Evolutionary conservation across 2,888 invertebrate genomes (phyloP).

Genomic region (Melipona bicolor): DNA sequence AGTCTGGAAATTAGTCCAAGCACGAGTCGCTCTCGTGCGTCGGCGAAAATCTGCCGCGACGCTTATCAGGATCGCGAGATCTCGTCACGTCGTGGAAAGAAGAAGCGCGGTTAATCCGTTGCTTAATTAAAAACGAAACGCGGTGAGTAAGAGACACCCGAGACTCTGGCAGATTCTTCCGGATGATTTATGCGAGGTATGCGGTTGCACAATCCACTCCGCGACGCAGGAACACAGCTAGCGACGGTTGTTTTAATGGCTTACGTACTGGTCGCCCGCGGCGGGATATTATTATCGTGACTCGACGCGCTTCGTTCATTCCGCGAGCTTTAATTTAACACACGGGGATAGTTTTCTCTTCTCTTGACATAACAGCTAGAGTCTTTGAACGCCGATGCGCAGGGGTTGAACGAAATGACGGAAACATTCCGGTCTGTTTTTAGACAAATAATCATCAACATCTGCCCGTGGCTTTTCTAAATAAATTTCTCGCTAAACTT

Average conservation of each 20-base stretch:
- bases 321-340: not conserved
- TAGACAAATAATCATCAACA: too few relatives aligned
- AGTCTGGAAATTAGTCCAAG: too few relatives aligned
- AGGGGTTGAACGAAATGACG: too few relatives aligned
- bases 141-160: conserved; percentile 10
- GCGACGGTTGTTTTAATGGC: conserved; percentile 5
- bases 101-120: not conserved
- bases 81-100: not conserved
- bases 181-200: conserved; percentile 45
- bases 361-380: not conserved
- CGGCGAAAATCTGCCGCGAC: not conserved
- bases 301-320: not conserved
- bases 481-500: too few relatives aligned
- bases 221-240: conserved; percentile 28
- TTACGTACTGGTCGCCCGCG: not conserved
- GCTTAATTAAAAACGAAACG: conserved; percentile 23
- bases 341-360: not conserved
- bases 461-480: too few relatives aligned
- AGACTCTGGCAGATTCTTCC: conserved; percentile 29
- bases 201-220: conserved; percentile 38
- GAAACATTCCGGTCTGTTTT: too few relatives aligned
- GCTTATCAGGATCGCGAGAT: not conserved
- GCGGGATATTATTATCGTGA: conserved; percentile 35
- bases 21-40: not conserved
- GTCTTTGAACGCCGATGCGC: too few relatives aligned